Evolutionary conservation across 2,797 vertebrate species (phyloP).

Genomic region (Sylvilagus floridanus): DNA sequence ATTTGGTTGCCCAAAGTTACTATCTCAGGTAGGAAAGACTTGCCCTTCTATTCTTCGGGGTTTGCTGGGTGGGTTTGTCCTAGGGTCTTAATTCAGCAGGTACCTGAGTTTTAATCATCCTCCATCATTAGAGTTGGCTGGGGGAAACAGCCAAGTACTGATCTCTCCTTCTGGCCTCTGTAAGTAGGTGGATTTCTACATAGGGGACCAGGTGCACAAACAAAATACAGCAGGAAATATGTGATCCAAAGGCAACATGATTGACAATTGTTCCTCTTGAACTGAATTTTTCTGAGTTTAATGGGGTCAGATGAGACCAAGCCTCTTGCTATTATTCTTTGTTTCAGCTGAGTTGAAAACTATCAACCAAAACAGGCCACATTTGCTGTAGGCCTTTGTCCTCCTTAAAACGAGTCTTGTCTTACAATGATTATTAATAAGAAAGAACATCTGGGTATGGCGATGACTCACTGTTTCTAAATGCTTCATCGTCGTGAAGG

Average conservation of each 20-base stretch:
- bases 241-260: neutral
- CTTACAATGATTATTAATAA: slow-evolving; percentile 60
- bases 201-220: fast-evolving
- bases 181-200: slow-evolving; percentile 24
- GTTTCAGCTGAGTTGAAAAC: neutral
- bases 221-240: neutral
- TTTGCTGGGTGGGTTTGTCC: neutral
- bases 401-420: neutral
- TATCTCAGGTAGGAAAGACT: neutral
- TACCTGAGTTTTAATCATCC: neutral
- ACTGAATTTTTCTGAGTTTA: neutral
- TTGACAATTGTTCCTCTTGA: neutral
- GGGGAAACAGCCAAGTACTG: neutral
- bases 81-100: neutral
- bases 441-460: slow-evolving; percentile 61
- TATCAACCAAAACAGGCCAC: slow-evolving; percentile 8
- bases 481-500: slow-evolving; percentile 33
- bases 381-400: neutral
- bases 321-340: neutral
- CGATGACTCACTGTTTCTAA: slow-evolving; percentile 62
- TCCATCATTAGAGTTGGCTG: neutral
- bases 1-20: neutral
- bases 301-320: neutral
- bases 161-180: neutral
- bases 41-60: neutral